Conservation (phyloP, 2,113 vertebrate genomes). For the Semnornis frantzii region DNA sequence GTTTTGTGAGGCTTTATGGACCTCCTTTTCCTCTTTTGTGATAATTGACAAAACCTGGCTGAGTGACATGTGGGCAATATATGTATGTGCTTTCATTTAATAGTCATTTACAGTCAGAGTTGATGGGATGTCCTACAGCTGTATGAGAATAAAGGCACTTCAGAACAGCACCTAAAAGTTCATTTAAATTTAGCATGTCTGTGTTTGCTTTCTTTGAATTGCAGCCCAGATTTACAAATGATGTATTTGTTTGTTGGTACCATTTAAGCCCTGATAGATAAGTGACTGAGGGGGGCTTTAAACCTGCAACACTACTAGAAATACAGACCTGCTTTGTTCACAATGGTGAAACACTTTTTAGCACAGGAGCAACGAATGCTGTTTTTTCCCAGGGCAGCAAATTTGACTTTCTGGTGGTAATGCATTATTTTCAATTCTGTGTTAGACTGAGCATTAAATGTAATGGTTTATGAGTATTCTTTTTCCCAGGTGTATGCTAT, state of each 20-base stretch:
- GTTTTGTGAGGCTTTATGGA: not conserved
- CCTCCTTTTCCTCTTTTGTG: not conserved
- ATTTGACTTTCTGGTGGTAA: not conserved
- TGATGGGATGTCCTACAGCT: not conserved
- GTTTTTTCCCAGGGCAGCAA: not conserved
- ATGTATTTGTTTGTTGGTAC: not conserved
- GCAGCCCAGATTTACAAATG: not conserved
- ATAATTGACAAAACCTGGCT: not conserved
- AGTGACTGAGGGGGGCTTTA: not conserved
- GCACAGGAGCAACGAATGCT: not conserved
- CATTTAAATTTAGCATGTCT: not conserved
- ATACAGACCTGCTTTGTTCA: not conserved
- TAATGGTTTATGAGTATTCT: not conserved
- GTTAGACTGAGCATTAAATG: not conserved
- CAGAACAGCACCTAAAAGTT: not conserved
- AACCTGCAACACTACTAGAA: not conserved
- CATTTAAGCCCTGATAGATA: not conserved
- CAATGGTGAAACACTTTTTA: not conserved
- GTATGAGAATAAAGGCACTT: not conserved
- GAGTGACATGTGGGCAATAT: rapidly evolving
- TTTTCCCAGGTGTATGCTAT: not conserved
- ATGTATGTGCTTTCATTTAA: not conserved
- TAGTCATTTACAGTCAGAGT: not conserved
- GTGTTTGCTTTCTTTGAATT: not conserved
- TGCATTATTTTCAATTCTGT: not conserved